A percentile compares a stretch with the other conserved stretches of the same genome.
Evolutionary conservation across 1,140 invertebrate species (phyloP).

Genomic region (Drosophila setifemur): DNA sequence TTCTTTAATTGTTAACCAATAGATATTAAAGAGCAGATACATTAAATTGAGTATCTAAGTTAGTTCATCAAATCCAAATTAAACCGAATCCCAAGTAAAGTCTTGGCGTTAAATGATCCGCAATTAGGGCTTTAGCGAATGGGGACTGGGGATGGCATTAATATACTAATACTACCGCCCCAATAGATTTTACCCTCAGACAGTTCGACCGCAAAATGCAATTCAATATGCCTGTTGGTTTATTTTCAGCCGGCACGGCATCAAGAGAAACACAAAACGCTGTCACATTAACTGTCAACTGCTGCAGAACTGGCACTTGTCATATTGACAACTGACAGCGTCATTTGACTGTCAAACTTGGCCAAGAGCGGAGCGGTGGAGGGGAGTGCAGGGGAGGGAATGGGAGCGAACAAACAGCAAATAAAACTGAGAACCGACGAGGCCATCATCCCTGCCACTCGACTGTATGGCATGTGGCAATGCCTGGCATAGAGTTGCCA

Average conservation of each 20-base stretch:
- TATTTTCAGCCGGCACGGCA: constrained; percentile 64
- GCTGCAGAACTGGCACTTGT: constrained; percentile 75
- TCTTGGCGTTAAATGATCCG: no score
- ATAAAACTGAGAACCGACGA: constrained; percentile 42
- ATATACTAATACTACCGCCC: no score
- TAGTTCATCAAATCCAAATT: no score
- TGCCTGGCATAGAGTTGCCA: constrained; percentile 68
- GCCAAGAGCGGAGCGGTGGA: neutral
- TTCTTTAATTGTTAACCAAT: no score
- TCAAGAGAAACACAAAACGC: constrained; percentile 59
- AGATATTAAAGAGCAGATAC: no score
- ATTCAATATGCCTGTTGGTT: constrained; percentile 76
- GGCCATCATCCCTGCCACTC: constrained; percentile 46
- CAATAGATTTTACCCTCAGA: neutral
- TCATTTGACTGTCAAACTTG: constrained; percentile 77
- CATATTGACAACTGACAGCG: constrained; percentile 79
- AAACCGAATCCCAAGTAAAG: no score
- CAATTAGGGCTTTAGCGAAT: no score
- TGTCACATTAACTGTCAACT: constrained; percentile 81
- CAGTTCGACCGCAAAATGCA: constrained; percentile 42
- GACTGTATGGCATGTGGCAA: constrained; percentile 53
- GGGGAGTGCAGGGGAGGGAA: neutral
- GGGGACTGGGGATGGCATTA: no score
- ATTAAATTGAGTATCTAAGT: no score
- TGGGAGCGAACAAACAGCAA: constrained; percentile 22